Evolutionary conservation across 2,888 invertebrate genomes (phyloP).

Genomic region (Dynastes tityus): DNA sequence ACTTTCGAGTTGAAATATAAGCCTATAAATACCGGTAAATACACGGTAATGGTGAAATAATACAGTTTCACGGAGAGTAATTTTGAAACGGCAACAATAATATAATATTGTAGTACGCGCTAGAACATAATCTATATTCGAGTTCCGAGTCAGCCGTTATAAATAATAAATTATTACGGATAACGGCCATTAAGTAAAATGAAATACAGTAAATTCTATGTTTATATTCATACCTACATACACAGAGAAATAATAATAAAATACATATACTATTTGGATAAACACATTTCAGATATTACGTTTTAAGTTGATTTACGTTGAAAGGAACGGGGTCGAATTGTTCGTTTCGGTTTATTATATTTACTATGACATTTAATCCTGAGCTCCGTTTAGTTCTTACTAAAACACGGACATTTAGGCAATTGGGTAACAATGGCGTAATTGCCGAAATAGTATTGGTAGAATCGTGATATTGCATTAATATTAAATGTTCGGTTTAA

Average conservation of each 20-base stretch:
- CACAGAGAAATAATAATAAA: slow-evolving; percentile 23
- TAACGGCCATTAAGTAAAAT: slow-evolving; percentile 36
- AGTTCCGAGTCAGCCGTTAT: slow-evolving; percentile 26
- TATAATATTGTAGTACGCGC: slow-evolving; percentile 25
- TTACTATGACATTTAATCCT: not conserved
- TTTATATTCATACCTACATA: slow-evolving; percentile 11
- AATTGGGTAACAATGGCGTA: not conserved
- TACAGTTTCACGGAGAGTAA: slow-evolving; percentile 46
- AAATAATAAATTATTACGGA: slow-evolving; percentile 35
- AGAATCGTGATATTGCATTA: not conserved
- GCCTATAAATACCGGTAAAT: slow-evolving; percentile 52
- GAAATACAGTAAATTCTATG: slow-evolving; percentile 32
- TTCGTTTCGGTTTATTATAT: not conserved
- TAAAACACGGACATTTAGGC: slow-evolving; percentile 1
- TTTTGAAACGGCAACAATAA: slow-evolving; percentile 47
- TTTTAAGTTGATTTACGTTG: slow-evolving; percentile 20
- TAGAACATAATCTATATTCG: slow-evolving; percentile 21
- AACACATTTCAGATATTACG: slow-evolving; percentile 34
- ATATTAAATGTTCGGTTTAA: not conserved
- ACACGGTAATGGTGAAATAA: slow-evolving; percentile 50
- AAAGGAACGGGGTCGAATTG: not conserved
- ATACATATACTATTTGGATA: slow-evolving; percentile 31
- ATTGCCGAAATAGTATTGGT: not conserved
- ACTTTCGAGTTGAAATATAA: slow-evolving; percentile 51
- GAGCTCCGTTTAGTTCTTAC: not conserved